Percentiles rank a stretch among this genome's conserved stretches.
These are phyloP conservation scores for Peromyscus maniculatus DNA, from an alignment of 2,113 vertebrate species.

Conservation along the genomic window DNA sequence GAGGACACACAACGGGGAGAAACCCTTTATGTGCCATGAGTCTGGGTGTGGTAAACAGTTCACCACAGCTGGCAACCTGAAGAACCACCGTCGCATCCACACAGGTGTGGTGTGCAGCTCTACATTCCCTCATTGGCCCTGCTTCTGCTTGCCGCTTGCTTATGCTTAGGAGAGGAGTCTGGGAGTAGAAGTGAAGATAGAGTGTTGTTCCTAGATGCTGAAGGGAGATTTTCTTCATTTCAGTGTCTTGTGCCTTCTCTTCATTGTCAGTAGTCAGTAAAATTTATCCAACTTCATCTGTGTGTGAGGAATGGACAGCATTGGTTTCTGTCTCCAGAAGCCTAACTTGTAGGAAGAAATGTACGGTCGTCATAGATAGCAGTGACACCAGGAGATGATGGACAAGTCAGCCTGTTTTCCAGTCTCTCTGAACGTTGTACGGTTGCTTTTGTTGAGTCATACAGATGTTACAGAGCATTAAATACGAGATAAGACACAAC, in stretches of 20 bases:
- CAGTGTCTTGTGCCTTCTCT: background rate
- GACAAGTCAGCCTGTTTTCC: conserved; percentile 29
- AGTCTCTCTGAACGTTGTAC: background rate
- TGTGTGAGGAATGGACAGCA: background rate
- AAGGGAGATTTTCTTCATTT: background rate
- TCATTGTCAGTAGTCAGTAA: background rate
- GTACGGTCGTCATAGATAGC: background rate
- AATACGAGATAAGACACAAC: background rate
- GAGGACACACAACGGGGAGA: conserved; percentile 99
- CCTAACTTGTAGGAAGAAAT: conserved; percentile 6
- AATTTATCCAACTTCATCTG: background rate
- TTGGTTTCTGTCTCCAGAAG: conserved; percentile 18
- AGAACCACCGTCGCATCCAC: conserved; percentile 97
- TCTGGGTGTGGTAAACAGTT: conserved; percentile 97
- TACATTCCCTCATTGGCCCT: conserved; percentile 73
- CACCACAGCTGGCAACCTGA: conserved; percentile 98
- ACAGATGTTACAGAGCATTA: conserved; percentile 14
- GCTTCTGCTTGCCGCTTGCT: background rate
- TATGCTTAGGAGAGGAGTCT: background rate
- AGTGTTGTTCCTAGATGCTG: background rate
- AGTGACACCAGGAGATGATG: background rate
- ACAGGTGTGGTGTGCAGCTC: conserved; percentile 94
- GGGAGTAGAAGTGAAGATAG: background rate
- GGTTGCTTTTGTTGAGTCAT: conserved; percentile 23
- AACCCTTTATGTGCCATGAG: conserved; percentile 96